Base-by-base conservation (phyloP, 2,888 invertebrate species). In the Eupithecia centaureata region DNA sequence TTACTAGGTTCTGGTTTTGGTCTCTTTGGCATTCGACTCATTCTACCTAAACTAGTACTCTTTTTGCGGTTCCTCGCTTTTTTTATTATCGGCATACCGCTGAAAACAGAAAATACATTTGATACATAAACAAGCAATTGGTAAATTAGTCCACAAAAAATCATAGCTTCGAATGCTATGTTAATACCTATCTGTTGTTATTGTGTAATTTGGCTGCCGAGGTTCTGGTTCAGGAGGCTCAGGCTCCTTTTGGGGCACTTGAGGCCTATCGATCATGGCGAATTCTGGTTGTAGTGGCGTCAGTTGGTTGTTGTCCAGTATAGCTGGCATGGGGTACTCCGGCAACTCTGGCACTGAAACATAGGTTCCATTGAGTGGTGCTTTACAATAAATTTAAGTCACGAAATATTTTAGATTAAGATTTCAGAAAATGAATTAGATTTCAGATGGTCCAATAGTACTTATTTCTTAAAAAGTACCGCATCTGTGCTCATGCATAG, bases 241-340 rank as follows among this genome's bases (percentile, higher is more conserved):
- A 27, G 79, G 76, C 66, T 90, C 90, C 74, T 87, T 88, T 70
- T 89, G 89, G 15, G 2, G 15, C 25, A 83, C 71, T 65, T 80
- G 80, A 0, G 86, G 84, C 68, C 90, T 90, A 35, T 90, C 90
- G 78, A 91, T 87, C 90, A 92, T 91, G 64, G 80, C 87, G 77
- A 76, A 85, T 38, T 70, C 70, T 5, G 67, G 22, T 1, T 66
- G 68, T 1, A 59, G 8, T 1, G 72, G n/a, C 12, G 63, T 28
- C 18, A 74, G 33, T 2, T 82, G 60, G 65, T 78, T 81, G 38
- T 72, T 81, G 63, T 90, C 87, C 76, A 86, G 80, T 74, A 86
- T 78, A 27, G 87, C 72, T 2, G 87, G 70, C 10, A 82, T 70
- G 22, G 82, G 32, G 18, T 18, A 60, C 18, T 63, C 69, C 12